Conservation (phyloP, 2,888 invertebrate species). For the Hydrotaea cyrtoneurina region DNA sequence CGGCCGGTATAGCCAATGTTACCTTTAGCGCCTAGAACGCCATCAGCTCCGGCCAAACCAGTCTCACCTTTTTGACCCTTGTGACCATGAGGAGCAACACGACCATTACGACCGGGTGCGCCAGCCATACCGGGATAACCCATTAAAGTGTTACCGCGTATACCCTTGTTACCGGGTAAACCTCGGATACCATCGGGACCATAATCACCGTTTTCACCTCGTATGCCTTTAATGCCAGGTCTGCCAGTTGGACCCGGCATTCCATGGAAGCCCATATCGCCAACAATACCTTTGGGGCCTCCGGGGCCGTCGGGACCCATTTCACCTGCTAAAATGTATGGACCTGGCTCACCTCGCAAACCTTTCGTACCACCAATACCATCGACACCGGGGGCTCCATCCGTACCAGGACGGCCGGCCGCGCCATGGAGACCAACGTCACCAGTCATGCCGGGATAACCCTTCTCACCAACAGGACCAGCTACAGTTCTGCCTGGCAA, state of each 20-base stretch:
- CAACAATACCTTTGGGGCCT: constrained; percentile 81
- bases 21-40: constrained; percentile 80
- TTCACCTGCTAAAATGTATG: constrained; percentile 79
- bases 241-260: constrained; percentile 74
- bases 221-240: constrained; percentile 81
- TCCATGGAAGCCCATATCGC: constrained; percentile 82
- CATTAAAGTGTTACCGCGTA: constrained; percentile 78
- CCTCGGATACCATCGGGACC: constrained; percentile 84
- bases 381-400: constrained; percentile 80
- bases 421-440: constrained; percentile 84
- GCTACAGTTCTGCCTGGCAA: constrained; percentile 80
- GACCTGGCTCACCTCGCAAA: constrained; percentile 80
- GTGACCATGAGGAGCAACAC: constrained; percentile 76
- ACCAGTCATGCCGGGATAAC: constrained; percentile 86
- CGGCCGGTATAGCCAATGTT: constrained; percentile 81
- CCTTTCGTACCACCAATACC: constrained; percentile 81
- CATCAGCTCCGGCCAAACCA: constrained; percentile 78
- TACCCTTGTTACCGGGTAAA: constrained; percentile 82
- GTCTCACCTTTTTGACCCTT: constrained; percentile 81
- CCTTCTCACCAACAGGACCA: constrained; percentile 85
- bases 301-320: constrained; percentile 79
- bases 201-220: constrained; percentile 82
- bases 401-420: constrained; percentile 82
- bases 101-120: constrained; percentile 80
- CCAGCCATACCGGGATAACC: constrained; percentile 79